phyloP scores from a whole-genome alignment of 2,113 vertebrate genomes.

The Boulengeromyrus knoepffleri region DNA sequence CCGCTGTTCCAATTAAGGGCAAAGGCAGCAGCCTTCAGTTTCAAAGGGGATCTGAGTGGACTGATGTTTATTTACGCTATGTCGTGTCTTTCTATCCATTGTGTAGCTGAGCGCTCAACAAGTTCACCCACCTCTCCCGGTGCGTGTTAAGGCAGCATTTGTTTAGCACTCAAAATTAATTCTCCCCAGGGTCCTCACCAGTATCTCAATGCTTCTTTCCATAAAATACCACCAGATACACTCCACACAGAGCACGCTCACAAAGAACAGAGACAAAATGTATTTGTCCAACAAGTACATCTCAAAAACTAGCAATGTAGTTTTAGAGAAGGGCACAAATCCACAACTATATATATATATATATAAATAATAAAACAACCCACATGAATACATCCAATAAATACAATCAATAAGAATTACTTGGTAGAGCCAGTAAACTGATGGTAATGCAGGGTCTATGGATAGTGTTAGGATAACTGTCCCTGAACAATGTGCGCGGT shows the following conservation, averaged over 20 bases:
- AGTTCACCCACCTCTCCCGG: neutral
- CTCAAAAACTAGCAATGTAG: neutral
- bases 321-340: neutral
- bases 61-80: neutral
- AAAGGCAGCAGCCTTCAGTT: neutral
- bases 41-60: neutral
- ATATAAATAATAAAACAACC: neutral
- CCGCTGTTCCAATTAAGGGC: neutral
- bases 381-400: neutral
- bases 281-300: neutral
- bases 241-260: neutral
- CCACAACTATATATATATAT: neutral
- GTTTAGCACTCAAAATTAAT: neutral
- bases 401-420: neutral
- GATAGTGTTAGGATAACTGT: neutral
- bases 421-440: neutral
- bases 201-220: neutral
- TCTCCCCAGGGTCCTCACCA: neutral
- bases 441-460: neutral
- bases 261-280: neutral
- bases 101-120: neutral
- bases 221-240: neutral
- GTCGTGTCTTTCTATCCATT: neutral
- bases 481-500: neutral
- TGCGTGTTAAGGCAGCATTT: neutral